A percentile compares a stretch with the other conserved stretches of the same genome.
Conservation (phyloP, 2,888 invertebrate species). For the Plebejus melissa region DNA sequence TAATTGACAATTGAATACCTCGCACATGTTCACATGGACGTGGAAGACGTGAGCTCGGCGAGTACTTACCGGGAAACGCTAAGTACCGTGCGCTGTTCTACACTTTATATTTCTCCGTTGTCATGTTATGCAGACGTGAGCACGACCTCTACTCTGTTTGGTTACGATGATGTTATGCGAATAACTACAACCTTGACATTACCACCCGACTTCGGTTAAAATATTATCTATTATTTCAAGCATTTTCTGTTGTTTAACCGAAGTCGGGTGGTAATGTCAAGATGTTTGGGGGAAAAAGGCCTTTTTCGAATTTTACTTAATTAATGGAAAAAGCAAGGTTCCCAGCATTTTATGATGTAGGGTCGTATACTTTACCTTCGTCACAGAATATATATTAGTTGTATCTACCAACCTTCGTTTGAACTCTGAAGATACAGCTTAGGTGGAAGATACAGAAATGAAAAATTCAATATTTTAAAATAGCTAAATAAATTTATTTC, state of each 20-base stretch:
- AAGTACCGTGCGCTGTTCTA: conserved; percentile 16
- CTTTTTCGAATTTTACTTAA: not conserved
- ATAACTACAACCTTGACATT: conserved; percentile 50
- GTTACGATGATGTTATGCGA: conserved; percentile 43
- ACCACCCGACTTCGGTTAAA: not conserved
- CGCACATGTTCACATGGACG: conserved; percentile 32
- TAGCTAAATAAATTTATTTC: not conserved
- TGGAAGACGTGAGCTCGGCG: conserved; percentile 27
- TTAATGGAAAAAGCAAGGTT: not conserved
- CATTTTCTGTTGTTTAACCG: too few species aligned
- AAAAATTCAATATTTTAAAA: not conserved
- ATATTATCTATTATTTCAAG: too few species aligned
- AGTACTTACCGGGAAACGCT: conserved; percentile 7
- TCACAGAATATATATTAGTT: too few species aligned
- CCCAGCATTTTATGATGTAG: not conserved
- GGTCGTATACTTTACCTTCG: not conserved
- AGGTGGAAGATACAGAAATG: not conserved
- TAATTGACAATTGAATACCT: conserved; percentile 35
- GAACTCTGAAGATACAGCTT: not conserved
- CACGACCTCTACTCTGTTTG: conserved; percentile 48
- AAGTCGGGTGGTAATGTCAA: too few species aligned
- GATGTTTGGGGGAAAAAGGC: not conserved
- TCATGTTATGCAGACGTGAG: conserved; percentile 41
- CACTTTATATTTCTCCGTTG: conserved; percentile 31
- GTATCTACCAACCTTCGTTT: not conserved